Evolutionary conservation across 1,140 invertebrate species (phyloP).

Genomic region (Thereuonema tuberculata): DNA sequence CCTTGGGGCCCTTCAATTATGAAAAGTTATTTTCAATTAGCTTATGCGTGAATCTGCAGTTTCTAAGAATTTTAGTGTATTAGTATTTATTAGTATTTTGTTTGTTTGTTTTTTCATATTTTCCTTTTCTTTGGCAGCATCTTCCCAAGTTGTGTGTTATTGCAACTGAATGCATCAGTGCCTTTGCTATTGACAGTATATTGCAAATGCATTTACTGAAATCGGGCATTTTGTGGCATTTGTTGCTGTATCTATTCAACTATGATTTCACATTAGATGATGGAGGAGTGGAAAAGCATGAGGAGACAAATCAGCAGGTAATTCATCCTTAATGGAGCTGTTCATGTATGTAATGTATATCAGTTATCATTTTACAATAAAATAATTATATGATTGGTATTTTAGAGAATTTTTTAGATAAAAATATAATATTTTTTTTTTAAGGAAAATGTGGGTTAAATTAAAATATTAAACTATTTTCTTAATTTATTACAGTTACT

Average conservation of each 20-base stretch:
- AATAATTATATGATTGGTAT: too few species aligned
- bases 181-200: constrained; percentile 61
- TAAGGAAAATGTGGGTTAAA: too few species aligned
- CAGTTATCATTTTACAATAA: too few species aligned
- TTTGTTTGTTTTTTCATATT: neutral
- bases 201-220: constrained; percentile 83
- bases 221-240: constrained; percentile 81
- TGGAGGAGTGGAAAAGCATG: constrained; percentile 73
- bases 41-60: neutral
- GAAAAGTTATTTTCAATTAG: too few species aligned
- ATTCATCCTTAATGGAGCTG: too few species aligned
- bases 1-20: too few species aligned
- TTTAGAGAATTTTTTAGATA: too few species aligned
- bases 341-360: neutral
- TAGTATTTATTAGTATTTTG: neutral
- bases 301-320: constrained; percentile 69
- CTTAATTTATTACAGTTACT: too few species aligned
- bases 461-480: too few species aligned
- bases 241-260: constrained; percentile 78
- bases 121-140: constrained; percentile 41
- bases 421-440: too few species aligned
- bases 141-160: constrained; percentile 60
- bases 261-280: constrained; percentile 98
- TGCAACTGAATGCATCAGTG: constrained; percentile 70
- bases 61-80: neutral